These are phyloP conservation scores for Micrasema minimum DNA, from an alignment of 1,140 invertebrate genomes.

Conservation along the genomic window DNA sequence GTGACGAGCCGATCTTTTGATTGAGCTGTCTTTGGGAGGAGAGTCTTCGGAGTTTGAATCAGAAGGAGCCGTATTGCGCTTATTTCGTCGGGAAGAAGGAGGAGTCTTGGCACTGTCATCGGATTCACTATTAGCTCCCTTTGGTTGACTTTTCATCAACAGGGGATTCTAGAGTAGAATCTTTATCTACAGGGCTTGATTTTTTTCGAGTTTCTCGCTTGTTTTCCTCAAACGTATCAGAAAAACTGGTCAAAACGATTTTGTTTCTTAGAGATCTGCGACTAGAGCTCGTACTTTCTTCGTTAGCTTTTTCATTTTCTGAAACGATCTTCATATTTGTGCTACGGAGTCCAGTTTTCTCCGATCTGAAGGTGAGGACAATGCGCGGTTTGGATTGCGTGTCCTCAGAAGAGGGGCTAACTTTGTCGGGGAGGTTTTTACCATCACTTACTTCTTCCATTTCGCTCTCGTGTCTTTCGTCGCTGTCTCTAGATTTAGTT, in stretches of 20 bases:
- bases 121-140: conserved; percentile 57
- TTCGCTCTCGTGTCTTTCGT: conserved; percentile 24
- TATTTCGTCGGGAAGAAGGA: conserved; percentile 55
- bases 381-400: conserved; percentile 60
- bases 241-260: neutral
- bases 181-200: conserved; percentile 1
- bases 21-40: conserved; percentile 51
- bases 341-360: conserved; percentile 62
- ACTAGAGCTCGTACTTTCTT: conserved; percentile 54
- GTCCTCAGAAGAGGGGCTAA: conserved; percentile 37
- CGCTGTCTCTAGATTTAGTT: conserved; percentile 38
- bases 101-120: conserved; percentile 56
- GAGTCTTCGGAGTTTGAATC: conserved; percentile 62
- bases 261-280: conserved; percentile 40
- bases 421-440: conserved; percentile 7
- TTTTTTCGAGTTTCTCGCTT: conserved; percentile 32
- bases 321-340: conserved; percentile 66
- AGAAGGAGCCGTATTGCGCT: conserved; percentile 56
- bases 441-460: conserved; percentile 13
- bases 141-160: conserved; percentile 55
- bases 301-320: conserved; percentile 59
- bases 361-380: conserved; percentile 64
- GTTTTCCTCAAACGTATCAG: conserved; percentile 3
- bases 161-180: neutral
- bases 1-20: conserved; percentile 65